Evolutionary conservation across 2,113 vertebrate genomes (phyloP), one percentile per base, ranked within the genome.

Genomic region (Tragulus kanchil): DNA sequence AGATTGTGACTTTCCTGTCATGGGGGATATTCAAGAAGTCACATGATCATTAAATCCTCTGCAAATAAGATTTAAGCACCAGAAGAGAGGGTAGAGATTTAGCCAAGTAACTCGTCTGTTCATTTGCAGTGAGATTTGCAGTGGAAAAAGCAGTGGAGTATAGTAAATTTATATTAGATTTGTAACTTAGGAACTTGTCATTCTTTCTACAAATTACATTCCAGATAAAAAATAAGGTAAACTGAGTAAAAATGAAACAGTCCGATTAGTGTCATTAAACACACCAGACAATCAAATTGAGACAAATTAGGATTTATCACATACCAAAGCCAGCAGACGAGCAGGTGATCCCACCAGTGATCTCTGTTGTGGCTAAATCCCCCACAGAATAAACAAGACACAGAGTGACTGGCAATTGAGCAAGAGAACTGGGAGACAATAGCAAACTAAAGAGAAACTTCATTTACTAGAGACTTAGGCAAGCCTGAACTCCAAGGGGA

Each of bases 141-240:
- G 28, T 65, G 31, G 11, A 73, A 73, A 92, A 86, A 89, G 23
- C 15, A 58, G 25, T 92, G 48, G 12, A 36, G 14, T 77, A 83
- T 69, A 52, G 25, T 77, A 95, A 90, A 42, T 31, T 78, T 48
- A 59, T 28, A 25, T 54, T 48, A 48, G 11, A 65, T 50, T 77
- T 92, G 3, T 85, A 78, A 90, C 61, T 94, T 79, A 89, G 1
- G 77, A 61, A 82, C 23, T 52, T 73, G 4, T 7, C 45, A 89
- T 91, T 93, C 42, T 73, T 95, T 62, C 12, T 14, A 85, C 85
- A 82, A 69, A 90, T 90, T 25, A 88, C 6, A 62, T 96, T 94
- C 17, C 12, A 79, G 10, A 71, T 64, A 9, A 94, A 86, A 90
- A 86, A 52, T 73, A 25, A 81, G 77, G 36, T 69, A 71, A 48